Base-by-base conservation (phyloP, 30 jellyfish, hydroid and myxozoan genomes). In the Aurelia coerulea region DNA sequence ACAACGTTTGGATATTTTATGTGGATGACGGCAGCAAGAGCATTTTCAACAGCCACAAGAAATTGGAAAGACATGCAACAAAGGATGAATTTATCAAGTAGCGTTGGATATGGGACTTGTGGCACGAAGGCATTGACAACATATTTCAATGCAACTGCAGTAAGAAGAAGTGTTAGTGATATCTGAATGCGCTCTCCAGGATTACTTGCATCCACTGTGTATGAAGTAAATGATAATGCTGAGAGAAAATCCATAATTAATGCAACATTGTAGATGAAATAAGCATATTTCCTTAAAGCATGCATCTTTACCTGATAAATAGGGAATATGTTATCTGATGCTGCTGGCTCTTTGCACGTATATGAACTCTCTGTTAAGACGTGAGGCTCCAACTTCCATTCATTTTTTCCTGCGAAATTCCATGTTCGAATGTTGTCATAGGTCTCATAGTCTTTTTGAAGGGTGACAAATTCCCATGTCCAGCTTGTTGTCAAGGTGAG, bases 41-140 rank as follows among this genome's bases (percentile, higher is more conserved):
- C 98, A 80, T 92, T 92, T 78, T 77, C 89, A 39, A 92, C 89
- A 9, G 98, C 91, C 76, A 92, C 96, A 32, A 92, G 90, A 60
- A 92, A 92, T 54, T 86, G 93, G 68, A 92, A 92, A 49, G 82
- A 77, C 89, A 92, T 93, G 75, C 93, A 86, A 76, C 81, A 79
- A 23, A 92, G 63, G 41, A 92, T 93, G 86, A 86, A 92, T 69
- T 92, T 92, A 84, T 92, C 98, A 19, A 92, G 91, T 11, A 92
- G 82, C 7, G 98, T 92, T 41, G 93, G 90, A 66, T 92, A 92
- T 1, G 98, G 93, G 13, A 92, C 98, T 73, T 92, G 93, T 35
- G 98, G 98, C 53, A 92, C 88, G 42, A 92, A 86, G 29, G 95
- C 78, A 46, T 94, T 86, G 73, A 92, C 98, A 18, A 92, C 93